phyloP scores from a whole-genome alignment of 1,140 invertebrate genomes.

The Drosophila sturtevanti region DNA sequence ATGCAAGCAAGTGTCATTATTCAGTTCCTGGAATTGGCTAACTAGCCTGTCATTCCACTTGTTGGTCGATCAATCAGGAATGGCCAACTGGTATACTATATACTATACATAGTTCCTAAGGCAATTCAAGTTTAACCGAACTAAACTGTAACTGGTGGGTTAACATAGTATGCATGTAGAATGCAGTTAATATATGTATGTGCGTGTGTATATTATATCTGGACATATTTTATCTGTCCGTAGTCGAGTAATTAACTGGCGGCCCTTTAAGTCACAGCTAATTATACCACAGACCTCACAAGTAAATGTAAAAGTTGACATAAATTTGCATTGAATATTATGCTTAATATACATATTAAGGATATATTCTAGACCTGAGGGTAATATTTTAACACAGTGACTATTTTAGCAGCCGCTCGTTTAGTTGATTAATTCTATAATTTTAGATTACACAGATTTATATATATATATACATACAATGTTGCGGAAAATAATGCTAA shows the following conservation, averaged over 20 bases:
- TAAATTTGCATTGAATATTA: constrained; percentile 67
- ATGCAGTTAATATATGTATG: neutral
- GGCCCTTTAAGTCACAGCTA: constrained; percentile 59
- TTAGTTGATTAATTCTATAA: neutral
- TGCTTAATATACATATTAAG: constrained; percentile 11
- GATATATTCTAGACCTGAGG: neutral
- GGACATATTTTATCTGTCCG: constrained; percentile 16
- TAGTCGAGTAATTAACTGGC: constrained; percentile 56
- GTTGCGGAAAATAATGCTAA: too few species aligned
- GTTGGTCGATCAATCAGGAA: constrained; percentile 66
- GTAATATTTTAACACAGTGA: neutral
- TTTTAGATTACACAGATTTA: neutral
- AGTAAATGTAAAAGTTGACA: constrained; percentile 55
- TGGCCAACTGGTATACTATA: constrained; percentile 29
- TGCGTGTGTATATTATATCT: neutral
- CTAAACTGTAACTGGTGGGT: constrained; percentile 36
- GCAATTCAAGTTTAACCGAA: constrained; percentile 62
- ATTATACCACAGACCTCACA: constrained; percentile 73
- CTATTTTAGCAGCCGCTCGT: neutral
- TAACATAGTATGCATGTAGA: neutral
- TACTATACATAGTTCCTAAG: constrained; percentile 61
- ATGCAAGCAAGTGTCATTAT: constrained; percentile 75
- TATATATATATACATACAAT: too few species aligned
- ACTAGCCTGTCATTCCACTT: constrained; percentile 60
- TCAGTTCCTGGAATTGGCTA: constrained; percentile 68